These are phyloP conservation scores for Sphaerodactylus townsendi DNA, from an alignment of 2,113 vertebrate genomes.

Conservation along the genomic window DNA sequence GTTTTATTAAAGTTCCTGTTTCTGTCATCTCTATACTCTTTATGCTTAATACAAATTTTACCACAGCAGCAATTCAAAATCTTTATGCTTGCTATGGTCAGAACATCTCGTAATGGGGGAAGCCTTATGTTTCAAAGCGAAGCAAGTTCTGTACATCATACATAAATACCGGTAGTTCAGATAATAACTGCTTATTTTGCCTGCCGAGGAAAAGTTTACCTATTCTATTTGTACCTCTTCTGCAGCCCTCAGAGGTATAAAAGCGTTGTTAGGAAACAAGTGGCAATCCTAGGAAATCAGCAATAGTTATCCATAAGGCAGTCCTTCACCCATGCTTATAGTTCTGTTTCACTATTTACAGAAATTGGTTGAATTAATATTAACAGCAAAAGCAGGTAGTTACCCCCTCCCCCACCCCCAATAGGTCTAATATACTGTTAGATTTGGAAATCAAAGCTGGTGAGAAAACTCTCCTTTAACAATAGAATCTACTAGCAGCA, in stretches of 20 bases:
- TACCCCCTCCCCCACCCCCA: too few relatives aligned
- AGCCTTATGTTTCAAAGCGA: too few relatives aligned
- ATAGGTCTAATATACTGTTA: background rate
- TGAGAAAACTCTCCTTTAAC: conserved; percentile 5
- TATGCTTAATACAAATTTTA: too few relatives aligned
- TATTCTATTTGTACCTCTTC: background rate
- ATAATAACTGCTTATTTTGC: background rate
- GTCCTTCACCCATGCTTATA: background rate
- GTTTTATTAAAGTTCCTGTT: too few relatives aligned
- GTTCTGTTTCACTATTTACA: background rate
- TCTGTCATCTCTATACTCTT: too few relatives aligned
- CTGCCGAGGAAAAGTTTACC: background rate
- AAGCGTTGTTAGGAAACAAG: background rate
- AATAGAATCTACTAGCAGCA: background rate
- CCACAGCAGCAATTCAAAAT: too few relatives aligned
- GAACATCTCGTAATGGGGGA: too few relatives aligned
- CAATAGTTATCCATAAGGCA: background rate
- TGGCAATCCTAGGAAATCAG: conserved; percentile 1
- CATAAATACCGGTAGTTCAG: background rate
- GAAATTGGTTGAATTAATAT: background rate
- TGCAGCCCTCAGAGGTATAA: background rate
- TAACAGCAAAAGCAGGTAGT: background rate
- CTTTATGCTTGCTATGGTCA: too few relatives aligned
- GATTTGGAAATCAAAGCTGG: conserved; percentile 23
- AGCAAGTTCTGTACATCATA: background rate